Base-by-base conservation (phyloP, 2,888 invertebrate species). In the Drosophila setosimentum region DNA sequence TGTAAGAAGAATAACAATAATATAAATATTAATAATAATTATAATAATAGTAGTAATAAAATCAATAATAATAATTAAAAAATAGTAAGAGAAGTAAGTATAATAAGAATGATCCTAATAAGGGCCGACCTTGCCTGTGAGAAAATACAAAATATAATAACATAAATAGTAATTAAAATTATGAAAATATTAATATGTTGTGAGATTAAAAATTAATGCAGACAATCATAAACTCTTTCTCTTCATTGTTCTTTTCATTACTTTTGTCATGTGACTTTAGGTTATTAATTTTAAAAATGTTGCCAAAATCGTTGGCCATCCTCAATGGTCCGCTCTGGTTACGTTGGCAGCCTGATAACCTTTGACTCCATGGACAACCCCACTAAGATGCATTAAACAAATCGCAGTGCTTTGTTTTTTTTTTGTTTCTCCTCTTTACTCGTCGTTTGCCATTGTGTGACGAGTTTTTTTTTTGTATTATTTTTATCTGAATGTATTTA, bases 401-500 rank as follows among this genome's bases (percentile, higher is more conserved):
- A 76, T 58, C 58, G 71, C 57, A 69, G 50, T 53, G 65, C 68
- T 83, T 77, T 74, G 58, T 64, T 66, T 55, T 62, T 55, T 59
- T 61, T 55, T 42, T 60, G 50, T 49, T 66, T 53, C 27, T 40
- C n/a, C 18, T 24, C 16, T 21, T 6, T 63, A 33, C 29, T 78
- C 48, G 50, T 30, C 50, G 42, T 64, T 65, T 71, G 61, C 58
- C 55, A 76, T 82, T 82, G 70, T 82, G 54, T 45, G 58, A 29
- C 50, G 55, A 53, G 29, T 58, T 61, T 62, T 55, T 62, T 55
- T 37, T 29, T 13, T 30, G 5, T 27, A 48, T 54, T 55, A 57
- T 66, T 76, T 77, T 61, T 77, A 79, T 75, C 72, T 76, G 82
- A 73, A 73, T 85, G 84, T 79, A 85, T 85, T 85, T 89, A 85